These are phyloP conservation scores for Dascyllus trimaculatus DNA, from an alignment of 2,113 vertebrate genomes.

Conservation along the genomic window DNA sequence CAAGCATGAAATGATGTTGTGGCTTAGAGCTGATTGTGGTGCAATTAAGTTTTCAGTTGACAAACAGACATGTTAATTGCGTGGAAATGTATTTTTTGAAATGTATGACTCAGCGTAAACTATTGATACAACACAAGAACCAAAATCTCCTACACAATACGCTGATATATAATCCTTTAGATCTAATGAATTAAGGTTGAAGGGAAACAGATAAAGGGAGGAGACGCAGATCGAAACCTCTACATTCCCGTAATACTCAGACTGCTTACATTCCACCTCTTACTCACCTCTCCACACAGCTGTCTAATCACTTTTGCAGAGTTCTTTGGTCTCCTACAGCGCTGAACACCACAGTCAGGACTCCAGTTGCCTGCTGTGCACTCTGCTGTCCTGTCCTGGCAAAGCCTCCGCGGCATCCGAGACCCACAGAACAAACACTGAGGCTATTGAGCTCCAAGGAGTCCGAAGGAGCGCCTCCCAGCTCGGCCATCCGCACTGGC, in stretches of 20 bases:
- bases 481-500: conserved; percentile 53
- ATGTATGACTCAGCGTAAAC: conserved; percentile 6
- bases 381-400: conserved; percentile 39
- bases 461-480: conserved; percentile 58
- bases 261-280: conserved; percentile 29
- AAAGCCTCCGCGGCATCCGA: conserved; percentile 42
- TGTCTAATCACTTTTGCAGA: conserved; percentile 54
- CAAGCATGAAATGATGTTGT: conserved; percentile 31
- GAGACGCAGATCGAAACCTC: conserved; percentile 16
- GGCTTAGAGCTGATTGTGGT: conserved; percentile 12
- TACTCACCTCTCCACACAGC: conserved; percentile 46
- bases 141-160: background rate
- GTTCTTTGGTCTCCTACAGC: conserved; percentile 34
- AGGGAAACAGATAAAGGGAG: conserved; percentile 29
- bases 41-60: conserved; percentile 24
- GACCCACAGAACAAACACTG: conserved; percentile 62
- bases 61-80: conserved; percentile 28
- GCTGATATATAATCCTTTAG: background rate
- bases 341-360: conserved; percentile 21
- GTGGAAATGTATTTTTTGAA: background rate
- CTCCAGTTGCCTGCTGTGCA: background rate
- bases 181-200: background rate
- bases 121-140: background rate
- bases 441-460: conserved; percentile 61
- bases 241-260: conserved; percentile 35